phyloP scores from a whole-genome alignment of 2,797 vertebrate genomes.

The Perodicticus potto region DNA sequence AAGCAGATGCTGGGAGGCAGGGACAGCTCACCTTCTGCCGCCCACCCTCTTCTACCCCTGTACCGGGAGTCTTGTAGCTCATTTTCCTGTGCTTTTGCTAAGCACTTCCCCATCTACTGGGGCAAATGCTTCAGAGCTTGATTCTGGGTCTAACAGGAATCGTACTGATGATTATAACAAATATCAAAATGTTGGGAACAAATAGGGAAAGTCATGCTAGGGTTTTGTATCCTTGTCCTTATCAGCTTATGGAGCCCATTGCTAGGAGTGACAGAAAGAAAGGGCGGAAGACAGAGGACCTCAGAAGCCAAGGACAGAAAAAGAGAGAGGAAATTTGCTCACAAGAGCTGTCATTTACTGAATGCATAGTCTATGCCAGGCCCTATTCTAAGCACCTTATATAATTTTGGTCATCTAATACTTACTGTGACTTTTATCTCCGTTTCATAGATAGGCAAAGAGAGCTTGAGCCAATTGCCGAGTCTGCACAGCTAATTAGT shows the following conservation, averaged over 20 bases:
- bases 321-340: not conserved
- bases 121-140: not conserved
- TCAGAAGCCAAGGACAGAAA: not conserved
- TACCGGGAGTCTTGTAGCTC: rapidly evolving
- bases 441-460: not conserved
- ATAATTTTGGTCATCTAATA: not conserved
- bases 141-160: not conserved
- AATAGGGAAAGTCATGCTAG: rapidly evolving
- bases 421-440: not conserved
- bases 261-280: not conserved
- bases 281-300: not conserved
- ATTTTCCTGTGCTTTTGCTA: not conserved
- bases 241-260: not conserved
- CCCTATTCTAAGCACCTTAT: not conserved
- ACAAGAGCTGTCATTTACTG: not conserved
- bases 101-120: rapidly evolving
- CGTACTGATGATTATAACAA: not conserved
- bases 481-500: not conserved
- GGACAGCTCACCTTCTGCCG: not conserved
- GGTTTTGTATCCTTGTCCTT: too few relatives aligned
- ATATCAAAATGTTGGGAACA: rapidly evolving
- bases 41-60: not conserved
- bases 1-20: not conserved
- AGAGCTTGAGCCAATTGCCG: not conserved
- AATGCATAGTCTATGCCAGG: not conserved